phyloP scores from a whole-genome alignment of 2,113 vertebrate species.

The Hyaena hyaena region DNA sequence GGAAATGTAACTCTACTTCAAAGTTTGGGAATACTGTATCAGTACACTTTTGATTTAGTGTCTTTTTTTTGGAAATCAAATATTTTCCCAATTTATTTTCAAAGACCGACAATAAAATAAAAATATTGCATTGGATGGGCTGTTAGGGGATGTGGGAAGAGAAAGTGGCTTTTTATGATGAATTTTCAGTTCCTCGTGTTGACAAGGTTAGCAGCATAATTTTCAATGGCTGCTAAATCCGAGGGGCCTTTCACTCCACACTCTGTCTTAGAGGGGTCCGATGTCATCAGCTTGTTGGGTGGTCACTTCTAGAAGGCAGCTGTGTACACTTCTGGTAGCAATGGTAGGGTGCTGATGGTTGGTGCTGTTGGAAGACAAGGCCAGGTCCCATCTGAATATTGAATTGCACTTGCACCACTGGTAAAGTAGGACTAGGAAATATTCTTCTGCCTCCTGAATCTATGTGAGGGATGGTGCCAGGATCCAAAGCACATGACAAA shows the following conservation, averaged over 20 bases:
- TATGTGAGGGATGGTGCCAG: background rate
- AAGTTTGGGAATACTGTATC: background rate
- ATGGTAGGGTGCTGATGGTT: background rate
- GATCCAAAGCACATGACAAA: too few species aligned
- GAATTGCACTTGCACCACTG: background rate
- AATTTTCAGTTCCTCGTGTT: background rate
- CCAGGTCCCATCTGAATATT: background rate
- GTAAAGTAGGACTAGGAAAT: background rate
- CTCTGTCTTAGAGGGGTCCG: background rate
- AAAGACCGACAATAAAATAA: background rate
- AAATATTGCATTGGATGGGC: background rate
- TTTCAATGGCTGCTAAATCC: background rate
- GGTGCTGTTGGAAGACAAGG: background rate
- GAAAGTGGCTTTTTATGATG: background rate
- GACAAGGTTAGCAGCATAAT: background rate
- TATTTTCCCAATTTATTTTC: conserved; percentile 11
- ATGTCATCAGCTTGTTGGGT: background rate
- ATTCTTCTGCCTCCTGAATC: background rate
- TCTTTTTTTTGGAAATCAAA: conserved; percentile 13
- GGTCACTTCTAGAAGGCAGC: background rate
- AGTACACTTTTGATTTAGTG: background rate
- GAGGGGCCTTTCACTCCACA: background rate
- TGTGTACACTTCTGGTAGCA: background rate
- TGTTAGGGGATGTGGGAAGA: background rate
- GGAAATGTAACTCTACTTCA: conserved; percentile 40